phyloP scores from a whole-genome alignment of 2,888 invertebrate genomes.

The Sarcophaga subvicina region DNA sequence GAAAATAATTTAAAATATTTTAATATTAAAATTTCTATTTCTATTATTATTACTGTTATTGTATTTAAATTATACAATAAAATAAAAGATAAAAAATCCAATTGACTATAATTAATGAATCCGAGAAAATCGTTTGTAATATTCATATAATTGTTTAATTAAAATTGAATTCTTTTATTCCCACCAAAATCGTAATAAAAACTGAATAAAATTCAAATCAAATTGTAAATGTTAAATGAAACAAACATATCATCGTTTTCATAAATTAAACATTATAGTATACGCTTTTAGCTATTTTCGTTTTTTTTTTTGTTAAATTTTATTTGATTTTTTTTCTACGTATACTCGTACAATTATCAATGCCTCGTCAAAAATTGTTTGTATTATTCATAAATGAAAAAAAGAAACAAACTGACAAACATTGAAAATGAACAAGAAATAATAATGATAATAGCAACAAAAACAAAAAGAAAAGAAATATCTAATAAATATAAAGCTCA shows the following conservation, averaged over 20 bases:
- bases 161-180: conserved; percentile 19
- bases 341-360: conserved; percentile 48
- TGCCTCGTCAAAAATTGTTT: conserved; percentile 56
- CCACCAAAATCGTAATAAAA: conserved; percentile 6
- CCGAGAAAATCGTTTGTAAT: background rate
- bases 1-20: no score
- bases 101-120: conserved; percentile 8
- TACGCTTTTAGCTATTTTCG: background rate
- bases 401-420: conserved; percentile 35
- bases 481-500: conserved; percentile 47
- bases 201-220: background rate
- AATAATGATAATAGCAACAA: conserved; percentile 2
- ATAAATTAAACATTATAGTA: conserved; percentile 22
- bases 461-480: background rate
- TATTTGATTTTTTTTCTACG: background rate
- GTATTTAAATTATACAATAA: background rate
- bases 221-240: conserved; percentile 40
- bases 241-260: conserved; percentile 44
- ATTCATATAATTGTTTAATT: background rate
- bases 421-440: conserved; percentile 8
- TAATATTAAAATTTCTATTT: no score
- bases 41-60: background rate
- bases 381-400: conserved; percentile 35
- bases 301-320: background rate
- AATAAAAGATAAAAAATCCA: background rate